Conservation (phyloP, 2,797 vertebrate species). For the Tenualosa ilisha region DNA sequence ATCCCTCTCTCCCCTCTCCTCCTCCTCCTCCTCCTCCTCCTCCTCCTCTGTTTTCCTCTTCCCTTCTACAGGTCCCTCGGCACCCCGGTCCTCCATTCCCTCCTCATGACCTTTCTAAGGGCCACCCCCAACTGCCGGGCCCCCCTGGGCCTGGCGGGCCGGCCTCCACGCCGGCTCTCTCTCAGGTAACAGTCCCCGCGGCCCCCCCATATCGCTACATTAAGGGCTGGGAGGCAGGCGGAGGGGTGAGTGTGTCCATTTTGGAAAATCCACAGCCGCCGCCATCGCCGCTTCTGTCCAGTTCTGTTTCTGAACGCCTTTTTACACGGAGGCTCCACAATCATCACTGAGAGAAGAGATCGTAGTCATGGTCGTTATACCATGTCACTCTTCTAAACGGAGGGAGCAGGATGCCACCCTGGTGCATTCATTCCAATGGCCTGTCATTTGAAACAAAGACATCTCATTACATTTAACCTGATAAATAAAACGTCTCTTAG, state of each 20-base stretch:
- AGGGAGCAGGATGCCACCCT: too few relatives aligned
- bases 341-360: too few relatives aligned
- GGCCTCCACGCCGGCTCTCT: constrained; percentile 89
- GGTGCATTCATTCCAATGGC: too few relatives aligned
- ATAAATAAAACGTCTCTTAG: too few relatives aligned
- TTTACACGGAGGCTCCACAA: too few relatives aligned
- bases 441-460: too few relatives aligned
- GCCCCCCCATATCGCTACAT: constrained; percentile 74
- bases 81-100: constrained; percentile 87
- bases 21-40: constrained; percentile 64
- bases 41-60: constrained; percentile 61
- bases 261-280: constrained; percentile 6
- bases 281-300: constrained; percentile 44
- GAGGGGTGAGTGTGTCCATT: constrained; percentile 69
- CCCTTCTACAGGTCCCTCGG: constrained; percentile 85
- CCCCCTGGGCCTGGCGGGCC: constrained; percentile 92
- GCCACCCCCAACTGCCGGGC: constrained; percentile 88
- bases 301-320: not conserved
- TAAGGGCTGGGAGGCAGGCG: constrained; percentile 77
- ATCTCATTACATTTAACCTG: too few relatives aligned
- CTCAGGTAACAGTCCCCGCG: constrained; percentile 87
- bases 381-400: too few relatives aligned
- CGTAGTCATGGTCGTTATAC: too few relatives aligned
- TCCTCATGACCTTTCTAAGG: constrained; percentile 95
- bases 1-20: constrained; percentile 47